A percentile compares a stretch with the other conserved stretches of the same genome.
Conservation (phyloP, 2,888 invertebrate species). For the Venusia cambrica region DNA sequence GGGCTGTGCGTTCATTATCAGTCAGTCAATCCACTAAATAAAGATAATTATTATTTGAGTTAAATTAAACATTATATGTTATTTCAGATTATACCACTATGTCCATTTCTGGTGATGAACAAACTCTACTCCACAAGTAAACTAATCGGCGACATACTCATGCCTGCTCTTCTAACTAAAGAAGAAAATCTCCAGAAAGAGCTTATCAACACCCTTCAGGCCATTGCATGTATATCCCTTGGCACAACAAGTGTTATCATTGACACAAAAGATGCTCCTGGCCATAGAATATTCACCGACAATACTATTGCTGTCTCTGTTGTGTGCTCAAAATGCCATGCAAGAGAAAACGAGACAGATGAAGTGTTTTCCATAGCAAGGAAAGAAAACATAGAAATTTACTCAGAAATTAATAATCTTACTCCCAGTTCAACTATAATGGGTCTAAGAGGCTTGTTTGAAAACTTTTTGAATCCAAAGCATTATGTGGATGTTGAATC, state of each 20-base stretch:
- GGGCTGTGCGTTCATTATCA: too few species aligned
- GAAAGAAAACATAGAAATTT: slow-evolving; percentile 38
- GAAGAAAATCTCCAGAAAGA: slow-evolving; percentile 47
- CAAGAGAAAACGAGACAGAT: slow-evolving; percentile 24
- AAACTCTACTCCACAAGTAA: slow-evolving; percentile 59
- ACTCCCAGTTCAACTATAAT: slow-evolving; percentile 40
- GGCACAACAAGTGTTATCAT: slow-evolving; percentile 45
- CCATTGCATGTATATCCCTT: slow-evolving; percentile 58
- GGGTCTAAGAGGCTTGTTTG: slow-evolving; percentile 50
- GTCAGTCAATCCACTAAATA: too few species aligned
- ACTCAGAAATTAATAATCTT: slow-evolving; percentile 38
- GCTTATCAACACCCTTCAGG: slow-evolving; percentile 46
- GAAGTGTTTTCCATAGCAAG: slow-evolving; percentile 31
- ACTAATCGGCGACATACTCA: slow-evolving; percentile 62
- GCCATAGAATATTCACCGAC: slow-evolving; percentile 49
- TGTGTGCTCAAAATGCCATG: slow-evolving; percentile 60
- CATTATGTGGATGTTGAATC: slow-evolving; percentile 48
- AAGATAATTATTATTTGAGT: too few species aligned
- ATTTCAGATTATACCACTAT: slow-evolving; percentile 60
- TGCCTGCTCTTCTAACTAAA: slow-evolving; percentile 63
- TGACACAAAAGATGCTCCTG: slow-evolving; percentile 32
- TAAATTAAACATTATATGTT: slow-evolving; percentile 20
- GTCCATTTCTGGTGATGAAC: slow-evolving; percentile 55
- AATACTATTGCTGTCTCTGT: slow-evolving; percentile 41
- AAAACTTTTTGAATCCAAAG: slow-evolving; percentile 61